Evolutionary conservation across 2,113 vertebrate genomes (phyloP).

Genomic region (Sciurus niger): DNA sequence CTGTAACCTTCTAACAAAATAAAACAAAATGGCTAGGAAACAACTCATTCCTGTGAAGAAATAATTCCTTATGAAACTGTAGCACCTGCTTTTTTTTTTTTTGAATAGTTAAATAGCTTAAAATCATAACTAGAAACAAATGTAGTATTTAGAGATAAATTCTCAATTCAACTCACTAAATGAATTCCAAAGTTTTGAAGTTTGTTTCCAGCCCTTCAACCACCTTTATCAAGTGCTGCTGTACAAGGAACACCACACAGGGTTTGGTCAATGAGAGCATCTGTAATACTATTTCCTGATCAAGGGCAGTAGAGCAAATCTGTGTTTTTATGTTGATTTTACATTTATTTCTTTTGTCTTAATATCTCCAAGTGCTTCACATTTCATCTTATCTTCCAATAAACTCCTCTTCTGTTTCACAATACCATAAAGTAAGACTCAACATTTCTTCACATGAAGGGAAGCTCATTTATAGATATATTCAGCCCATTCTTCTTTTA

Average conservation of each 20-base stretch:
- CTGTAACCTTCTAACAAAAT: neutral
- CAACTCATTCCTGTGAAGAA: neutral
- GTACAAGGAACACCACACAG: neutral
- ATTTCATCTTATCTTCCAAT: neutral
- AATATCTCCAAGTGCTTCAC: neutral
- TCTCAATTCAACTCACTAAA: neutral
- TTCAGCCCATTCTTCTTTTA: neutral
- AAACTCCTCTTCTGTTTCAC: slow-evolving; percentile 18
- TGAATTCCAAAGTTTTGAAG: neutral
- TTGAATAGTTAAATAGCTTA: slow-evolving; percentile 33
- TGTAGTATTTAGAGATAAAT: slow-evolving; percentile 16
- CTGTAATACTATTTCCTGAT: neutral
- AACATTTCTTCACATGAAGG: slow-evolving; percentile 22
- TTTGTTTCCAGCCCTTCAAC: neutral
- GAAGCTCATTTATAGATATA: neutral
- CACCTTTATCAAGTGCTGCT: neutral
- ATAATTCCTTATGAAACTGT: neutral
- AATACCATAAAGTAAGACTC: neutral
- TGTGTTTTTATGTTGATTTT: neutral
- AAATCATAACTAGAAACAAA: slow-evolving; percentile 41
- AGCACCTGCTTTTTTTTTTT: neutral
- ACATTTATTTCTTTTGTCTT: neutral
- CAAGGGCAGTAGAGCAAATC: neutral
- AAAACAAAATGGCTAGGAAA: slow-evolving; percentile 34
- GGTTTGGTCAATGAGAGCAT: neutral